A percentile compares a stretch with the other conserved stretches of the same genome.
phyloP scores from a whole-genome alignment of 2,113 vertebrate species.

The Macroglossus sobrinus region DNA sequence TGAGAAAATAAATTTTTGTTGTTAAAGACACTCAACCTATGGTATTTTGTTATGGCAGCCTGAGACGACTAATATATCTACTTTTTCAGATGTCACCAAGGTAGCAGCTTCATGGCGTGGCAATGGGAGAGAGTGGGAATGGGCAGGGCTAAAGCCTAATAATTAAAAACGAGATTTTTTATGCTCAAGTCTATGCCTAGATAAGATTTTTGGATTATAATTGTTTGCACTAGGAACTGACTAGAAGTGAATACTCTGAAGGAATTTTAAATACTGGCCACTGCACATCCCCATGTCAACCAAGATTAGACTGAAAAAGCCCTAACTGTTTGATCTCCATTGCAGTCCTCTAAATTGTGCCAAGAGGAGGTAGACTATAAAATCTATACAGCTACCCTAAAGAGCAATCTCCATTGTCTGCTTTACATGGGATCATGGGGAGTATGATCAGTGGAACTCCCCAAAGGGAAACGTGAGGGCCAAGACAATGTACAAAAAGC shows the following conservation, averaged over 20 bases:
- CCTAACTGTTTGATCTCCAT: neutral
- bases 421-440: neutral
- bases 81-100: neutral
- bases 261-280: neutral
- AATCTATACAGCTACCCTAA: neutral
- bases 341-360: neutral
- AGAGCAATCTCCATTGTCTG: neutral
- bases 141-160: neutral
- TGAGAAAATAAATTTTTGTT: neutral
- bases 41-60: neutral
- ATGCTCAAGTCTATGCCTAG: neutral
- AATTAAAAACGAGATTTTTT: neutral
- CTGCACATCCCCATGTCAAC: neutral
- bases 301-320: neutral
- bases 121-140: neutral
- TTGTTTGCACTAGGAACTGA: slow-evolving; percentile 50
- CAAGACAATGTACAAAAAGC: neutral
- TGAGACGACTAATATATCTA: neutral
- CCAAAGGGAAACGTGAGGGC: neutral
- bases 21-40: neutral
- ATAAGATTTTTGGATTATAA: neutral
- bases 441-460: neutral
- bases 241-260: neutral
- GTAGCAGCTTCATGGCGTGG: neutral
- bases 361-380: neutral